A percentile compares a stretch with the other conserved stretches of the same genome.
Conservation (phyloP, 1,140 invertebrate species). For the Lordiphosa collinella region DNA sequence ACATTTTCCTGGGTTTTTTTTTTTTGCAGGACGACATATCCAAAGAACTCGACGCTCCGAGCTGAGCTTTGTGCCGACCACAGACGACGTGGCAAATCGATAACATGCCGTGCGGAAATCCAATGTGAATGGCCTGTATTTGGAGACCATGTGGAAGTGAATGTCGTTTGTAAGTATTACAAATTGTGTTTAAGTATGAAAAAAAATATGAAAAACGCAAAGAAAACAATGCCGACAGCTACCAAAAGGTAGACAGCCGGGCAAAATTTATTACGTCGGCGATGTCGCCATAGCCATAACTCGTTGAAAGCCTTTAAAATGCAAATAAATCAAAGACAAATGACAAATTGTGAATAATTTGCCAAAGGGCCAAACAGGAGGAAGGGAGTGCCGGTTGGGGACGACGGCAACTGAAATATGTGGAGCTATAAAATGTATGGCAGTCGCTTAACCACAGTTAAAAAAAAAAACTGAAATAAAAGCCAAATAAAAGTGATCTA, state of each 20-base stretch:
- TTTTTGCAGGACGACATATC: constrained; percentile 86
- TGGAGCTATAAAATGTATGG: constrained; percentile 70
- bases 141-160: constrained; percentile 91
- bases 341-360: constrained; percentile 78
- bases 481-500: constrained; percentile 11
- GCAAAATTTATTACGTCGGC: constrained; percentile 71
- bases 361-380: constrained; percentile 56
- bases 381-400: not conserved
- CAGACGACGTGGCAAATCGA: constrained; percentile 91
- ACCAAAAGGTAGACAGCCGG: constrained; percentile 70
- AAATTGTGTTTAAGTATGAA: constrained; percentile 72
- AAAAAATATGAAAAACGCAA: constrained; percentile 16
- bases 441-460: constrained; percentile 52
- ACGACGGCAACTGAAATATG: constrained; percentile 57
- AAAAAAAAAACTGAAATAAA: constrained; percentile 5
- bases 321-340: constrained; percentile 78
- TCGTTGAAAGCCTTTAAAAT: constrained; percentile 77
- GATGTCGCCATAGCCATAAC: constrained; percentile 41
- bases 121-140: constrained; percentile 89
- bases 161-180: constrained; percentile 91
- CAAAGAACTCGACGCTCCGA: constrained; percentile 88
- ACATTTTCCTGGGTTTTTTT: constrained; percentile 45
- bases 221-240: constrained; percentile 55
- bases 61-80: constrained; percentile 90
- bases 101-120: constrained; percentile 92